Base-by-base conservation (phyloP, 2,888 invertebrate genomes). In the Drosophila melanosoma region DNA sequence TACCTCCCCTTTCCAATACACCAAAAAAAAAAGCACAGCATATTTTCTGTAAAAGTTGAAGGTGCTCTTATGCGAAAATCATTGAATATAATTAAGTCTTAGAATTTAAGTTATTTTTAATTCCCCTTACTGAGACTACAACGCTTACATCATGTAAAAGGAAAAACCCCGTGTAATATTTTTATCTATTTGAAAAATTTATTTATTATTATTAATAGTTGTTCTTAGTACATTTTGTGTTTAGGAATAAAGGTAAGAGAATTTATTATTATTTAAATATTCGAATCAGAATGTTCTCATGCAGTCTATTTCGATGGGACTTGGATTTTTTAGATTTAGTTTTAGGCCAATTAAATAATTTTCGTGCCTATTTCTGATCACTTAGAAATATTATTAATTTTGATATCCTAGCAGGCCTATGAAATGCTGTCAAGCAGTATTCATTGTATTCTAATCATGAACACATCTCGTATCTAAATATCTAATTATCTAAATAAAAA, bases 401-500 rank as follows among this genome's bases (percentile, higher is more conserved):
- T 29, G 29, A 29, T 5, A 26, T 26, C 26, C 10, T 20, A 73
- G 73, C 36, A 72, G 36, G 73, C 61, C 17, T 32, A n/a, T 15
- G 0, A 6, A 49, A 54, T 23, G 20, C 7, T 51, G 52, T 73
- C 52, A 57, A 20, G 29, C 29, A 29, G 5, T 29, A 29, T 5
- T 29, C 4, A 29, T 5, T 29, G 4, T 5, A 5, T 29, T 29
- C 4, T 5, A 29, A 29, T 29, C 29, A 29, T 29, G 3, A 29
- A 29, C 29, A 29, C 29, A 29, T 29, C 29, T 6, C 29, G 29
- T n/a, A n/a, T n/a, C n/a, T n/a, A n/a, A n/a, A n/a, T n/a, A n/a
- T n/a, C n/a, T n/a, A n/a, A n/a, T 29, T 29, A 29, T 29, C 0
- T 29, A 29, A 29, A 29, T 29, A 62, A 67, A 70, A 70, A 83